Conservation (phyloP, 2,113 vertebrate species). For the Agapornis roseicollis region DNA sequence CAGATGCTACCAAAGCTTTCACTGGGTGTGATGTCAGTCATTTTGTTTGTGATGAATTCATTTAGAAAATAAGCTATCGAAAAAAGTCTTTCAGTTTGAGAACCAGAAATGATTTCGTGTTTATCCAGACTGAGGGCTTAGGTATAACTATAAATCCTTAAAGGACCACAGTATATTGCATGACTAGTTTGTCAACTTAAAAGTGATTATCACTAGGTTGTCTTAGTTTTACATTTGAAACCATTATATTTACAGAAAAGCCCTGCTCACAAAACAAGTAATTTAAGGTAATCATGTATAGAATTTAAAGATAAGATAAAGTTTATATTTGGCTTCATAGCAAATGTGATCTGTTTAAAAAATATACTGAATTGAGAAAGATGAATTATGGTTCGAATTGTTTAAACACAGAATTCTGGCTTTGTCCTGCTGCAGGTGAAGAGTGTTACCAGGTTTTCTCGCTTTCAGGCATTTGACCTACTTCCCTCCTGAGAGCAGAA, state of each 20-base stretch:
- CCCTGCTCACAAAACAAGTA: not conserved
- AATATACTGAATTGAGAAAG: not conserved
- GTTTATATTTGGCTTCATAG: not conserved
- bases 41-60: not conserved
- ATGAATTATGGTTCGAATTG: not conserved
- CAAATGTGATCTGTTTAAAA: not conserved
- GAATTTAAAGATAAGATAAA: not conserved
- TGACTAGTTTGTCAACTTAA: not conserved
- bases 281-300: not conserved
- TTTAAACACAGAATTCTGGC: not conserved
- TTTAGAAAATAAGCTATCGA: not conserved
- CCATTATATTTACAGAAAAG: not conserved
- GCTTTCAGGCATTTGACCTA: not conserved
- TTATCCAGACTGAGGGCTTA: not conserved
- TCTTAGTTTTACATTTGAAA: not conserved
- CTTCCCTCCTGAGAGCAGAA: not conserved
- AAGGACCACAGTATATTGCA: not conserved
- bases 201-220: not conserved
- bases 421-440: not conserved
- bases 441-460: rapidly evolving
- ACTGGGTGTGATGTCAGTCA: not conserved
- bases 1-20: not conserved
- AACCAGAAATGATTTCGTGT: constrained; percentile 3
- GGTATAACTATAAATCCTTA: constrained; percentile 11
- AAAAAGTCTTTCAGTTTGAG: not conserved